Conservation (phyloP, 2,113 vertebrate species). For the Lanius ludovicianus region DNA sequence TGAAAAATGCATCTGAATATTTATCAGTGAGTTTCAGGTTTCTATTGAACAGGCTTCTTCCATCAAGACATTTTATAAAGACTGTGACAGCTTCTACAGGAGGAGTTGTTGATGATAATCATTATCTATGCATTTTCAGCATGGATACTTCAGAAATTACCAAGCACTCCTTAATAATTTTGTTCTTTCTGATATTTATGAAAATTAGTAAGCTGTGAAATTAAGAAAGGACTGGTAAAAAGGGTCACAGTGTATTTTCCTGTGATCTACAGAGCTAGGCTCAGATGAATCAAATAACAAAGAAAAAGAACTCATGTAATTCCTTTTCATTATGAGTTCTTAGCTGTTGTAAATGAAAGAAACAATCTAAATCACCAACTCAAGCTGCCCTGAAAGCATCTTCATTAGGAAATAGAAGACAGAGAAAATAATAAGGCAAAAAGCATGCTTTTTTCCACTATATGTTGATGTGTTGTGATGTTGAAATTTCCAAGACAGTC, state of each 20-base stretch:
- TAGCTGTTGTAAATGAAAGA: not conserved
- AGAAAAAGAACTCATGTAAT: not conserved
- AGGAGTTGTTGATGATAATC: not conserved
- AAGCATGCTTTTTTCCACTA: not conserved
- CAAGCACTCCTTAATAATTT: not conserved
- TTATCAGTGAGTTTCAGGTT: not conserved
- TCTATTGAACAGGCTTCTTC: not conserved
- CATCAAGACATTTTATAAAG: not conserved
- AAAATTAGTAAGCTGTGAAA: constrained; percentile 26
- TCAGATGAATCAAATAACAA: not conserved
- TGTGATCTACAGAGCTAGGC: not conserved
- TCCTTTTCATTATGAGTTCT: not conserved
- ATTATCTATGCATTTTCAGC: not conserved
- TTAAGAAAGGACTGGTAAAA: not conserved
- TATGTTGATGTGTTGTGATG: not conserved
- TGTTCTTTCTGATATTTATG: constrained; percentile 3
- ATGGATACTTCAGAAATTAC: not conserved
- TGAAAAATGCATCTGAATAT: not conserved
- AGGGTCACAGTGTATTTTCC: not conserved
- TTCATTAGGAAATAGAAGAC: not conserved
- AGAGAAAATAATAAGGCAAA: not conserved
- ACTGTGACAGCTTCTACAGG: not conserved
- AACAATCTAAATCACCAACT: not conserved
- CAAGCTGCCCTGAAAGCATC: not conserved
- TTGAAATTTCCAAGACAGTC: not conserved